Conservation (phyloP, 2,797 vertebrate species). For the Varecia variegata region DNA sequence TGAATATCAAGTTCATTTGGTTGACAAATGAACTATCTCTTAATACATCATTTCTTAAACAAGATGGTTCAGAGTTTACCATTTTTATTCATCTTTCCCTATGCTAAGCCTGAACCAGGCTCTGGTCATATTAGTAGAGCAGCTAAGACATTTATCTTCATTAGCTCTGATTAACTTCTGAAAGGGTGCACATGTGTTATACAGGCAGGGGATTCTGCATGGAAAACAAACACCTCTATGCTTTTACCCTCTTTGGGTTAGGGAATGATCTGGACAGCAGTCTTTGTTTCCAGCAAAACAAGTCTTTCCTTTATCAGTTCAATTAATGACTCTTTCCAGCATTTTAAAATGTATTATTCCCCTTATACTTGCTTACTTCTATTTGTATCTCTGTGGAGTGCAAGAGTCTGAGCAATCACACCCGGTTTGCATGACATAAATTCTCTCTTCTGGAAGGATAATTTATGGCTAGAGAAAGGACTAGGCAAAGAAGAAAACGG, state of each 20-base stretch:
- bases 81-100: not conserved
- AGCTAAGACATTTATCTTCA: not conserved
- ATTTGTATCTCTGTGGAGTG: not conserved
- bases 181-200: not conserved
- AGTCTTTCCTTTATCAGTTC: not conserved
- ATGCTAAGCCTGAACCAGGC: not conserved
- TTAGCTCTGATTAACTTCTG: not conserved
- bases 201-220: not conserved
- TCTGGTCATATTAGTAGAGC: not conserved
- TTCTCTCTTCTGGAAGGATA: constrained; percentile 39
- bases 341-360: not conserved
- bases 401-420: not conserved
- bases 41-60: not conserved
- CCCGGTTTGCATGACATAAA: not conserved
- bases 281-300: constrained; percentile 7
- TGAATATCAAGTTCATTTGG: not conserved
- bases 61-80: not conserved
- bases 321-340: not conserved
- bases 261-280: not conserved
- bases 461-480: constrained; percentile 32
- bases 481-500: constrained; percentile 30
- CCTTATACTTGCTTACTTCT: not conserved
- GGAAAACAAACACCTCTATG: not conserved
- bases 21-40: not conserved
- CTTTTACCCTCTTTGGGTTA: not conserved